Base-by-base conservation (phyloP, 2,888 invertebrate genomes). In the Torymus aiolomorphi region DNA sequence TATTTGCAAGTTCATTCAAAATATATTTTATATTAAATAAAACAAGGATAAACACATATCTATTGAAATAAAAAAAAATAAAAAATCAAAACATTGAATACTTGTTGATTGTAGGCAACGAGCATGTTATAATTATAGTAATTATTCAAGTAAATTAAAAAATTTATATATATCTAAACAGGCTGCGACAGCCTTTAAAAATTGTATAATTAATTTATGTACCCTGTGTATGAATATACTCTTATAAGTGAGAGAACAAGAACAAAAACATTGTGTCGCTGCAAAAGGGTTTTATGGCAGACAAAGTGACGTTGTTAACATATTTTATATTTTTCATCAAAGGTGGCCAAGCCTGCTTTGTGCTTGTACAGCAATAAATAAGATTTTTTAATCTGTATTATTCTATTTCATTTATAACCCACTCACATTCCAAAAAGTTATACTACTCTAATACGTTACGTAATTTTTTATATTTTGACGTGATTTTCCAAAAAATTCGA, bases 321-420 rank as follows among this genome's bases (percentile, higher is more conserved):
- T 71, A 70, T 82, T 76, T 75, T 80, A 82, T 83, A 83, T 85
- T 84, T 85, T 86, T 82, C 85, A 84, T 66, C 72, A 73, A 81
- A 66, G 66, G 54, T 74, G 79, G 80, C 72, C 76, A 82, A 84
- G 61, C 61, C 57, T 57, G 11, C n/a, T 70, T 82, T 82, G 83
- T 80, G 83, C 80, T 82, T 84, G 83, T 86, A 86, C 84, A 86
- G 85, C 82, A 87, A 87, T 87, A 87, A 87, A 85, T 85, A 83
- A 79, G 74, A 76, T 78, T 83, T 81, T 80, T 84, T 61, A 76
- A 79, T 75, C 63, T 70, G 65, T 63, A n/a, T 52, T 59, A 31
- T 31, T 31, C 3, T 31, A 5, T 31, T 31, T 31, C n/a, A 31
- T 31, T 31, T 0, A 31, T 5, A 31, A 31, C 31, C 31, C 5